These are phyloP conservation scores for Sinosuthora webbiana DNA, from an alignment of 2,113 vertebrate genomes.

Conservation along the genomic window DNA sequence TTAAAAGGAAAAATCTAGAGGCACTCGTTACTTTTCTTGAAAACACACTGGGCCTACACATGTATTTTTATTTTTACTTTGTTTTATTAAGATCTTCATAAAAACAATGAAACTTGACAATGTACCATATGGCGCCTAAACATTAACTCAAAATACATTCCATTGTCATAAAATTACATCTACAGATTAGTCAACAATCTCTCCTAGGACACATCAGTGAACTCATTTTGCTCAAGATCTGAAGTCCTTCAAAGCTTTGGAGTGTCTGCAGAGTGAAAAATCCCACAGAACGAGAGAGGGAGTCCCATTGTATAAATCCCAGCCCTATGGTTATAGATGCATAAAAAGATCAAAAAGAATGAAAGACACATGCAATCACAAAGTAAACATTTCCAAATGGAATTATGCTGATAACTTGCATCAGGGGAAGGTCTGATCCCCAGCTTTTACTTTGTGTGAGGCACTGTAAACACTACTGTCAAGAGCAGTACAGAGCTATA, in stretches of 20 bases:
- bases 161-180: not conserved
- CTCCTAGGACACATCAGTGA: slow-evolving; percentile 40
- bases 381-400: slow-evolving; percentile 12
- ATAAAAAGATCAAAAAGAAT: slow-evolving; percentile 37
- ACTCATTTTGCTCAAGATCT: slow-evolving; percentile 21
- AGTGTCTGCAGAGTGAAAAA: not conserved
- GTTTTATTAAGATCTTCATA: slow-evolving; percentile 16
- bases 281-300: slow-evolving; percentile 4
- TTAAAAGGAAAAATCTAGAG: not conserved
- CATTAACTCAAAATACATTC: slow-evolving; percentile 33
- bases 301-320: not conserved
- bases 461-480: not conserved
- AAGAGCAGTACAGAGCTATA: not conserved
- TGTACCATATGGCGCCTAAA: slow-evolving; percentile 16
- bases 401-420: not conserved
- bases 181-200: slow-evolving; percentile 5
- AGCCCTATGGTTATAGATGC: not conserved
- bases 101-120: slow-evolving; percentile 48
- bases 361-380: not conserved
- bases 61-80: slow-evolving; percentile 26
- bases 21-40: slow-evolving; percentile 1
- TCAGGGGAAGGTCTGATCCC: not conserved
- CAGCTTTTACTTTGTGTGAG: not conserved
- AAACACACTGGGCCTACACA: not conserved
- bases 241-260: slow-evolving; percentile 24